Evolutionary conservation across 2,888 invertebrate genomes (phyloP).

Genomic region (Drosophila picticornis): DNA sequence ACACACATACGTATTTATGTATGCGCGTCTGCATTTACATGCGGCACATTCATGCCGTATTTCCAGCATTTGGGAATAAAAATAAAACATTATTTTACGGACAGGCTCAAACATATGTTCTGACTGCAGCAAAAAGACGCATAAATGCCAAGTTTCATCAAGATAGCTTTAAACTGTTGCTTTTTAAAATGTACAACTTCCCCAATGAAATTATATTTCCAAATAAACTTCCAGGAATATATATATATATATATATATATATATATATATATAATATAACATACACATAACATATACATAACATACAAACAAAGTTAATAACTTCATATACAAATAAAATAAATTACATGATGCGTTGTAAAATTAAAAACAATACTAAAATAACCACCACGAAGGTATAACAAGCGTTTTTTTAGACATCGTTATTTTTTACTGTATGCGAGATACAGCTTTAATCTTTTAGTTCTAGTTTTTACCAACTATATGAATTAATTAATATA

Average conservation of each 20-base stretch:
- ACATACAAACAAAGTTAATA: slow-evolving; percentile 86
- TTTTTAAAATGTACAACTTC: background rate
- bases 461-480: no score
- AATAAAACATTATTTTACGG: background rate
- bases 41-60: background rate
- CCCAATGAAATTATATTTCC: slow-evolving; percentile 85
- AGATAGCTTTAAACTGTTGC: background rate
- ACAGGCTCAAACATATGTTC: background rate
- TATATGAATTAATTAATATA: no score
- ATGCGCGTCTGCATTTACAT: background rate
- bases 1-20: slow-evolving; percentile 3
- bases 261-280: no score
- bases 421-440: no score
- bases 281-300: no score
- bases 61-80: background rate
- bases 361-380: no score
- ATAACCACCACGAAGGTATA: no score
- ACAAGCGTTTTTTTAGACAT: no score
- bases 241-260: no score
- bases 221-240: slow-evolving; percentile 80
- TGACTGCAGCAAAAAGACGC: background rate
- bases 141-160: background rate
- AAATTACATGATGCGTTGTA: slow-evolving; percentile 85
- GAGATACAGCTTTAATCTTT: no score
- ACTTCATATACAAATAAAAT: slow-evolving; percentile 86